Percentiles rank a stretch among this genome's conserved stretches.
These are phyloP conservation scores for Candoia aspera DNA, from an alignment of 2,113 vertebrate genomes.

Conservation along the genomic window DNA sequence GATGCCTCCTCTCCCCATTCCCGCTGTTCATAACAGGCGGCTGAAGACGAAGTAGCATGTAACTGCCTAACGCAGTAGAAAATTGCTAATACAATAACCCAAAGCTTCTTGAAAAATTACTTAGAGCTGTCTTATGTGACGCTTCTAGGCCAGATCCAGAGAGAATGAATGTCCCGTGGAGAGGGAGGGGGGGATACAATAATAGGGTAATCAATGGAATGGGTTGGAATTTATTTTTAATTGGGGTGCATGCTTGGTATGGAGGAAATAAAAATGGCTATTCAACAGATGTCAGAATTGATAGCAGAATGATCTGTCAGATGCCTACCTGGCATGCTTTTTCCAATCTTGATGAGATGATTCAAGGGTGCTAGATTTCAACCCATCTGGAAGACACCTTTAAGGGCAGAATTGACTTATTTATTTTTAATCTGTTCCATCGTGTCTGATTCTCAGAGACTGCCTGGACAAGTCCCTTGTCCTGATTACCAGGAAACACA, in stretches of 20 bases:
- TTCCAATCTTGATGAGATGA: background rate
- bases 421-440: no score
- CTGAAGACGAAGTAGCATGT: constrained; percentile 44
- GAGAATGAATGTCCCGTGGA: background rate
- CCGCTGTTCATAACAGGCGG: constrained; percentile 37
- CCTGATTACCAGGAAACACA: no score
- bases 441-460: no score
- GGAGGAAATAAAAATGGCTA: background rate
- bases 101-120: constrained; percentile 60
- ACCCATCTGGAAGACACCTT: background rate
- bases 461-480: no score
- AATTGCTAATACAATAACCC: constrained; percentile 54
- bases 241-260: background rate
- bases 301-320: background rate
- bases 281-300: background rate
- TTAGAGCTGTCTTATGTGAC: constrained; percentile 7
- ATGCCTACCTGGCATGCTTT: background rate
- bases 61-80: constrained; percentile 64
- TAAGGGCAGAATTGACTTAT: background rate
- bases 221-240: background rate
- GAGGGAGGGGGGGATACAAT: accelerated
- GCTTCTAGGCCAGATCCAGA: accelerated
- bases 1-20: background rate
- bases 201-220: background rate
- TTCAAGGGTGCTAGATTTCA: background rate